Evolutionary conservation across 92 coral and sea anemone genomes (phyloP), one percentile per base, ranked within the genome.

Genomic region (Hydrozoanthus gracilis): DNA sequence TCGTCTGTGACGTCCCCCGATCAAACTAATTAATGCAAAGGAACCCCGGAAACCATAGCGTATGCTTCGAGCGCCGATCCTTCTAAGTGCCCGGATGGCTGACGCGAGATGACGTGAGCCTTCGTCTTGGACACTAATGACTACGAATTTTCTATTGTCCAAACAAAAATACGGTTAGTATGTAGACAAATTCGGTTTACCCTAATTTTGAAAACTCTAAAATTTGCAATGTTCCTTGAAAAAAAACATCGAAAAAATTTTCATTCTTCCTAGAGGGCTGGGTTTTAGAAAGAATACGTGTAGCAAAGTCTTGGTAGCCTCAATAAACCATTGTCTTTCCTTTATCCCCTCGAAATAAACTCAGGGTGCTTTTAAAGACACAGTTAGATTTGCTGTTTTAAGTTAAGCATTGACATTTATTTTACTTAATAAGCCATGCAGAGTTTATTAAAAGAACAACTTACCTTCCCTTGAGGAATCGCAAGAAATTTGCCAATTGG

Each of bases 71-170:
- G 69, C 86, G 18, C 77, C 86, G 48, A 69, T 51, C 17, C 3
- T 78, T 4, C 7, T 60, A 3, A 78, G 15, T 27, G 71, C 83
- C 2, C 70, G 52, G 64, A 78, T 15, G 4, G 80, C 79, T 3
- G 73, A 45, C 8, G 75, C 77, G 62, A 88, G 67, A 16, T 84
- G 78, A 13, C 90, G 86, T 52, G 83, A 79, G 39, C 87, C 90
- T 0, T 88, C 90, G 18, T 71, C 90, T 58, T 88, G 90, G 61
- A 80, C 78, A 48, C 82, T 82, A 13, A 88, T 60, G n/a, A 88
- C 66, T 14, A 88, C 90, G 61, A 79, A 69, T 88, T 80, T 79
- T 27, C 90, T 88, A 7, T 66, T 17, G 62, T 12, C 11, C 68
- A 71, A 84, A 4, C 48, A 50, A 17, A 18, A 58, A 15, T 8